Conservation (phyloP, 2,797 vertebrate species). For the Vireo griseus region DNA sequence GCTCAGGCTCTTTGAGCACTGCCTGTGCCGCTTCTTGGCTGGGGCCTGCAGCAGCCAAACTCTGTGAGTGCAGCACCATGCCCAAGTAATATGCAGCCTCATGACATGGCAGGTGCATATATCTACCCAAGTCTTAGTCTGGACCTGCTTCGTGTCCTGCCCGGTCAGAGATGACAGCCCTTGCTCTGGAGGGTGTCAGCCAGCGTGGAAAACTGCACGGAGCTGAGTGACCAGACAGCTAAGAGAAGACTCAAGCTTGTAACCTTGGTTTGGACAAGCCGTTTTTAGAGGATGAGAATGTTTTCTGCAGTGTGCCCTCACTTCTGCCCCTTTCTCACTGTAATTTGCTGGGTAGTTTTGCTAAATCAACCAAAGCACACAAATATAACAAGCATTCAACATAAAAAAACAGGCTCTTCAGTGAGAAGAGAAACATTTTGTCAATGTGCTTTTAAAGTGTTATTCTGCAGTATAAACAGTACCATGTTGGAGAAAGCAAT, state of each 20-base stretch:
- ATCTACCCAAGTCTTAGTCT: neutral
- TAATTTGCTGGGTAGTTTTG: neutral
- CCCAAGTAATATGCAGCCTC: accelerated
- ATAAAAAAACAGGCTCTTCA: constrained; percentile 29
- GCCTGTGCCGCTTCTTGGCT: accelerated
- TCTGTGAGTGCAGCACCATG: neutral
- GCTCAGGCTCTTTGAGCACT: neutral
- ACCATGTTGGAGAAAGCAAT: constrained; percentile 24
- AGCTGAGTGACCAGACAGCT: neutral
- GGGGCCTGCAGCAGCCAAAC: neutral
- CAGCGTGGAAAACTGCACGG: neutral
- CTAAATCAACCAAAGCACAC: neutral
- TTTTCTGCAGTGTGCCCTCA: neutral
- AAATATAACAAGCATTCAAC: neutral
- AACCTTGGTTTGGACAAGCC: neutral
- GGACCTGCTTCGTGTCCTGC: neutral
- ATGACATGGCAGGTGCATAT: accelerated
- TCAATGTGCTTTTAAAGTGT: constrained; percentile 14
- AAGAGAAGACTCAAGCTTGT: neutral
- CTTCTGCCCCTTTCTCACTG: neutral
- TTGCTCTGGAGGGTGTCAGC: accelerated
- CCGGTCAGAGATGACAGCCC: neutral
- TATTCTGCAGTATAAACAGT: constrained; percentile 34
- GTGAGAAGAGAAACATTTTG: constrained; percentile 10
- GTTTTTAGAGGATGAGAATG: neutral